Evolutionary conservation across 2,797 vertebrate genomes (phyloP), one percentile per base, ranked within the genome.

Genomic region (Trachops cirrhosus): DNA sequence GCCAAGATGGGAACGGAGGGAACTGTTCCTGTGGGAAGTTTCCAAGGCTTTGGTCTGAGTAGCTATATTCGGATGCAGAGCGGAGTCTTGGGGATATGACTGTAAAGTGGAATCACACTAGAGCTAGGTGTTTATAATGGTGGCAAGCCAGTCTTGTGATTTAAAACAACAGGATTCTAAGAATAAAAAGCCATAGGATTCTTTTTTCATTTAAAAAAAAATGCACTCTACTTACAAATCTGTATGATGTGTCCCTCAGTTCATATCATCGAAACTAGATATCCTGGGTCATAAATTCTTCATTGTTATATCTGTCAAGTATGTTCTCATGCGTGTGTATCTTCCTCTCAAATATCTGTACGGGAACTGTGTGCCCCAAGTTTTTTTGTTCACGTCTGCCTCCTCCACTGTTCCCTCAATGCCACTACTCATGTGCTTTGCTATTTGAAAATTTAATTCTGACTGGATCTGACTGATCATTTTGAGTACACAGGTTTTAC

Each of bases 1-100:
- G 97, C 3, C 5, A 87, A 62, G 83, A n/a, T 15, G 59, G 39
- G 74, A 93, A 90, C 32, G 4, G 74, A 94, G 71, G 88, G 73
- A 94, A n/a, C 1, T 34, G 18, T 12, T 80, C 26, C 92, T 97
- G 92, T 96, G 96, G 96, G 96, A 97, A 92, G 62, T 62, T 84
- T 97, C 12, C 9, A 50, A 96, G 2, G 74, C 64, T 11, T 39
- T 7, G 22, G 18, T 24, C 54, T 90, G 54, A 96, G 93, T 46
- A 79, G 75, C 91, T 92, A 90, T 29, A 39, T 78, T 88, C 96
- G 64, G 10, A 12, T 64, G 19, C 80, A 50, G 85, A 94, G 37
- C 1, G 15, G 95, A 57, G 71, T 59, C 48, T 1, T 48, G 57
- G 24, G 90, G 82, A 77, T 2, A 2, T 37, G 54, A 96, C 96